phyloP scores from a whole-genome alignment of 2,113 vertebrate genomes.

The Tragelaphus imberbis region DNA sequence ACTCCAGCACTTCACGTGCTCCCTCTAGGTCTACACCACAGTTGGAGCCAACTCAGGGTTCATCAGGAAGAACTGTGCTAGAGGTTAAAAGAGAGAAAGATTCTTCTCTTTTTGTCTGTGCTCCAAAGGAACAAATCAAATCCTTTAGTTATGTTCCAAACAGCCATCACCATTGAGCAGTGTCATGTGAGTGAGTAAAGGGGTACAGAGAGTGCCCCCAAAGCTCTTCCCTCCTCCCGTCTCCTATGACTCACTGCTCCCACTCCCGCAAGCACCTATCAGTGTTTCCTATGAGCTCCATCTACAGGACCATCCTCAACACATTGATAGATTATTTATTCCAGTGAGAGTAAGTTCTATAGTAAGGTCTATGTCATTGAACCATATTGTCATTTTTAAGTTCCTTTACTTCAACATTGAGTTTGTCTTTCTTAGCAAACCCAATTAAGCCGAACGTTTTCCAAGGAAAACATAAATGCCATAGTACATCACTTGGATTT shows the following conservation, averaged over 20 bases:
- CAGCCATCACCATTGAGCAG: neutral
- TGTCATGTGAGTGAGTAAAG: neutral
- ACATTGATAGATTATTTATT: neutral
- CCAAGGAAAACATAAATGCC: neutral
- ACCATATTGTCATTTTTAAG: neutral
- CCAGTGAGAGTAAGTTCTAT: neutral
- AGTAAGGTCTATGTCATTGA: neutral
- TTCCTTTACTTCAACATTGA: neutral
- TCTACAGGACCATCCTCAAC: neutral
- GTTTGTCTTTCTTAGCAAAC: neutral
- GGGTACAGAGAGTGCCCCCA: neutral
- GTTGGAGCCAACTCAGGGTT: neutral
- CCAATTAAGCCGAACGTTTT: neutral
- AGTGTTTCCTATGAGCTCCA: neutral
- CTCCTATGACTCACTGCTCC: neutral
- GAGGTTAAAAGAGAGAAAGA: neutral
- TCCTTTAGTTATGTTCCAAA: neutral
- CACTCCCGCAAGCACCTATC: neutral
- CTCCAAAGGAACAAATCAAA: neutral
- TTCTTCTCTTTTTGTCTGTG: neutral
- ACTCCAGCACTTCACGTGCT: too few relatives aligned
- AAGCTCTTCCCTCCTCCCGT: neutral
- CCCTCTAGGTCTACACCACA: rapidly evolving
- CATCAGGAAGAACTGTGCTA: neutral
- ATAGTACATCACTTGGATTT: neutral